A percentile compares a stretch with the other conserved stretches of the same genome.
phyloP scores from a whole-genome alignment of 2,888 invertebrate genomes.

The Eurytoma adleriae region DNA sequence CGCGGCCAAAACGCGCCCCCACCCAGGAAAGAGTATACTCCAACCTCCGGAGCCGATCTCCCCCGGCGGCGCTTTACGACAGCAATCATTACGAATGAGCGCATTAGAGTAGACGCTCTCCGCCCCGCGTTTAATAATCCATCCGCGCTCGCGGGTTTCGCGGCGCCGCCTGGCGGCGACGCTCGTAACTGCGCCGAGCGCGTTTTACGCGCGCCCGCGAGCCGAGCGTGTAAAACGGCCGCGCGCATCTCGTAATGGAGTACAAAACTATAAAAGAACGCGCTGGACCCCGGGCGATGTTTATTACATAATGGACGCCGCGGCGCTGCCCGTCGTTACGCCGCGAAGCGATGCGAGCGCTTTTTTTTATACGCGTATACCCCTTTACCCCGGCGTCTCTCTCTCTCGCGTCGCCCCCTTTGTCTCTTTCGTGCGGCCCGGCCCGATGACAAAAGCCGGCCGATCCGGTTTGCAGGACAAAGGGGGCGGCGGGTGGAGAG shows the following conservation, averaged over 20 bases:
- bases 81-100: slow-evolving; percentile 61
- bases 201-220: slow-evolving; percentile 23
- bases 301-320: slow-evolving; percentile 44
- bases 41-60: slow-evolving; percentile 7
- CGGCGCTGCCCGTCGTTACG: slow-evolving; percentile 19
- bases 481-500: slow-evolving; percentile 11
- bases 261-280: slow-evolving; percentile 45
- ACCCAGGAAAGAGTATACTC: not conserved
- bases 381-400: not conserved
- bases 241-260: slow-evolving; percentile 68
- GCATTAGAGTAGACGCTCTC: slow-evolving; percentile 59
- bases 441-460: slow-evolving; percentile 25
- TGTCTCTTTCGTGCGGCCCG: slow-evolving; percentile 7
- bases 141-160: slow-evolving; percentile 57
- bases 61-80: slow-evolving; percentile 55
- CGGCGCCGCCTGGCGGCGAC: slow-evolving; percentile 43
- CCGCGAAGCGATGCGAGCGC: slow-evolving; percentile 15
- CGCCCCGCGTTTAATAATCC: slow-evolving; percentile 69
- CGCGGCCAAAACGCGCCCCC: slow-evolving; percentile 3
- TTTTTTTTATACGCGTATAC: slow-evolving; percentile 8
- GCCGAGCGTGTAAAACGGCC: slow-evolving; percentile 57
- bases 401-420: not conserved
- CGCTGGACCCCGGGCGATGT: slow-evolving; percentile 34
- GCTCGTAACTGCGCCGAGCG: not conserved
- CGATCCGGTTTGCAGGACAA: slow-evolving; percentile 42